Evolutionary conservation across 2,888 invertebrate species (phyloP).

Genomic region (Neoitamus cyanurus): DNA sequence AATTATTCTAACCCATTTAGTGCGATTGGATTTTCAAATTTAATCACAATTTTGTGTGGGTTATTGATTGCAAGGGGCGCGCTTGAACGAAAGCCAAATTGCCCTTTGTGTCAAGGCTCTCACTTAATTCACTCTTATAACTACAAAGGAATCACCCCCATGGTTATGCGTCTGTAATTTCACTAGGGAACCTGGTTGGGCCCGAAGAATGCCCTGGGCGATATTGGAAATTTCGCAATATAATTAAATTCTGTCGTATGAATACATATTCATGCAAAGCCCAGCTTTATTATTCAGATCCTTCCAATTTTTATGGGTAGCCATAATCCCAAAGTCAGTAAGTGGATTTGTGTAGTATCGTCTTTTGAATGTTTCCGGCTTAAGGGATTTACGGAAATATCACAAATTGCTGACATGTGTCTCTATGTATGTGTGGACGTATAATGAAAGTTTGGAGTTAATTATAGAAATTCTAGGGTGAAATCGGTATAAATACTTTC

Average conservation of each 20-base stretch:
- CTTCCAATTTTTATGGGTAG: not conserved
- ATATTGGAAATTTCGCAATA: constrained; percentile 2
- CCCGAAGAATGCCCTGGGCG: not conserved
- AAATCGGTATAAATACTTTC: no score
- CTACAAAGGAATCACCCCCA: not conserved
- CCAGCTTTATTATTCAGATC: not conserved
- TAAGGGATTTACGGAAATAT: no score
- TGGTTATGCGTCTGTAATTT: not conserved
- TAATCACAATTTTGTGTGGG: constrained; percentile 11
- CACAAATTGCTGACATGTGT: no score
- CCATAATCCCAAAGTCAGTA: not conserved
- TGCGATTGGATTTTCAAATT: constrained; percentile 38
- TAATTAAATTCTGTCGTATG: not conserved
- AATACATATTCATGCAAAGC: not conserved
- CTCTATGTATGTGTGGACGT: no score
- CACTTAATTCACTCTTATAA: not conserved
- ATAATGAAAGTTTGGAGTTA: no score
- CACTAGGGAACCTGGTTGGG: not conserved
- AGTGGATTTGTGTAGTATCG: not conserved
- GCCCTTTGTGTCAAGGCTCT: not conserved
- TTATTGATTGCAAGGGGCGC: constrained; percentile 7
- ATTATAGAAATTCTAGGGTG: no score
- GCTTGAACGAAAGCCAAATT: constrained; percentile 12
- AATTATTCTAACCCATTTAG: constrained; percentile 36
- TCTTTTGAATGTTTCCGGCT: no score